phyloP scores from a whole-genome alignment of 2,797 vertebrate genomes.

The Psittacula echo region DNA sequence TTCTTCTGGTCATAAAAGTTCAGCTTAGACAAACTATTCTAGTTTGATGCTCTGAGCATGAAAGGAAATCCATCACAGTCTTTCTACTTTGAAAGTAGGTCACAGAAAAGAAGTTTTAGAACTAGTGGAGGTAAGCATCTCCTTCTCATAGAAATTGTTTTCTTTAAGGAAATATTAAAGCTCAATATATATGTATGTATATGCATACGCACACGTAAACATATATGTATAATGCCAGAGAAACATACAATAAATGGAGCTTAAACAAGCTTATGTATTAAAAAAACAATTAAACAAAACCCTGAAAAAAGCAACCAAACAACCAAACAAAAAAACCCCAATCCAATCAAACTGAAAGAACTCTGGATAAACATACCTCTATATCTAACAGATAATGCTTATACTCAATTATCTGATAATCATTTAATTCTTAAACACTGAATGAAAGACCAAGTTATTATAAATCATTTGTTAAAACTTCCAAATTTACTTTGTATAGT shows the following conservation, averaged over 20 bases:
- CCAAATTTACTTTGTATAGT: accelerated
- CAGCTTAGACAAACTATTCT: neutral
- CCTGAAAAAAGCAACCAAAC: accelerated
- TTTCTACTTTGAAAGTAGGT: neutral
- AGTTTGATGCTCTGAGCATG: neutral
- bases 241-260: accelerated
- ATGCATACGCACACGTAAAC: accelerated
- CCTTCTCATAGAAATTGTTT: neutral
- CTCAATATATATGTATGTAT: accelerated
- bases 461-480: neutral
- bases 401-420: neutral
- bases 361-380: neutral
- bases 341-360: accelerated
- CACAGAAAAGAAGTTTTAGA: neutral
- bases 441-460: neutral
- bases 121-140: neutral
- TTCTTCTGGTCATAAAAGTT: neutral
- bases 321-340: neutral
- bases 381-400: neutral
- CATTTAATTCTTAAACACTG: neutral
- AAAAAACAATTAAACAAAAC: neutral
- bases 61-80: neutral
- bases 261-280: neutral
- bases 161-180: neutral
- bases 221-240: neutral